Evolutionary conservation across 2,113 vertebrate species (phyloP).

Genomic region (Numenius arquata): DNA sequence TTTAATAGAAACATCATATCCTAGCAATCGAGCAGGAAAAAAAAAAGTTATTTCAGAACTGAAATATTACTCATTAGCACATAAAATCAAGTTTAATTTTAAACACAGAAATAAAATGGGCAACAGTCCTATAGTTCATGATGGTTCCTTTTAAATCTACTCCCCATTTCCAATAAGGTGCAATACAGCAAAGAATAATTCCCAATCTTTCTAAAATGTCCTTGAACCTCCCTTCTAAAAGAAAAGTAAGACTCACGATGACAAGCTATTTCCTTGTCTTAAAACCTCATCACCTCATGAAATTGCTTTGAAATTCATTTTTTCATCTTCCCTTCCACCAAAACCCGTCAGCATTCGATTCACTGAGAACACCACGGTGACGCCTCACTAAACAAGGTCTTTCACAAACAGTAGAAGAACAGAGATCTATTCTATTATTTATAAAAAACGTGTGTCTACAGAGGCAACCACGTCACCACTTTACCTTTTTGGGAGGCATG

Average conservation of each 20-base stretch:
- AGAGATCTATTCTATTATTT: not conserved
- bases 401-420: not conserved
- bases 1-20: not conserved
- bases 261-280: not conserved
- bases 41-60: not conserved
- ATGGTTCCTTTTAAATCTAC: not conserved
- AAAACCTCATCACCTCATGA: not conserved
- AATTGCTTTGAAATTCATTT: not conserved
- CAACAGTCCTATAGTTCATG: not conserved
- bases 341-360: not conserved
- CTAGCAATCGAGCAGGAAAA: not conserved
- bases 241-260: not conserved
- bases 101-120: not conserved
- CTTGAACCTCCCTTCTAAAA: not conserved
- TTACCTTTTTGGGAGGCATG: conserved; percentile 97
- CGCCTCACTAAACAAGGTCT: not conserved
- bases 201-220: not conserved
- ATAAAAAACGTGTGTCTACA: not conserved
- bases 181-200: not conserved
- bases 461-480: not conserved
- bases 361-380: not conserved
- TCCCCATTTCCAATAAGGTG: not conserved
- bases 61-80: not conserved
- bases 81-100: not conserved
- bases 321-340: not conserved